Conservation (phyloP, 2,888 invertebrate species). For the Acanthoscelides obtectus region DNA sequence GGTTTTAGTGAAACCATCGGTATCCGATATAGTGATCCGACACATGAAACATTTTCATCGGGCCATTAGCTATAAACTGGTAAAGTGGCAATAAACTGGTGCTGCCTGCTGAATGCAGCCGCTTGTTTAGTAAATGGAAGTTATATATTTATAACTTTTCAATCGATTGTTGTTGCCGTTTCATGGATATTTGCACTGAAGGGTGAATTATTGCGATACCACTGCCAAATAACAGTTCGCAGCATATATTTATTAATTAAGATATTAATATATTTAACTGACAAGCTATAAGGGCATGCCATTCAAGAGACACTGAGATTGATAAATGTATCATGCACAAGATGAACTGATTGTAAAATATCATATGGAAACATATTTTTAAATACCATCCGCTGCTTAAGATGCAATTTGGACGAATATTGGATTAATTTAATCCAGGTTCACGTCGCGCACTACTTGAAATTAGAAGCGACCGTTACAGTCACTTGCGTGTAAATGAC, state of each 20-base stretch:
- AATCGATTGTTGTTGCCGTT: slow-evolving; percentile 9
- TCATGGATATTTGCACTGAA: slow-evolving; percentile 12
- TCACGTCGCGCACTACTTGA: too few species aligned
- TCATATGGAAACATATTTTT: too few species aligned
- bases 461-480: too few species aligned
- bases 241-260: not conserved
- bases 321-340: too few species aligned
- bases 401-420: too few species aligned
- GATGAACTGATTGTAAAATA: too few species aligned
- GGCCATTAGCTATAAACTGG: not conserved
- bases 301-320: too few species aligned
- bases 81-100: slow-evolving; percentile 26
- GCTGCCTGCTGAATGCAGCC: slow-evolving; percentile 17
- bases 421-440: too few species aligned
- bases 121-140: slow-evolving; percentile 20
- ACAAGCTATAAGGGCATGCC: not conserved
- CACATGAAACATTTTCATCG: not conserved
- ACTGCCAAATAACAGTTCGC: not conserved
- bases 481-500: too few species aligned
- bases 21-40: not conserved
- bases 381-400: too few species aligned
- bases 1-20: not conserved
- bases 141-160: slow-evolving; percentile 19
- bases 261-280: not conserved
- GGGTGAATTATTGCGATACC: not conserved